Conservation (phyloP, 2,113 vertebrate species). For the Sylvicapra grimmia region DNA sequence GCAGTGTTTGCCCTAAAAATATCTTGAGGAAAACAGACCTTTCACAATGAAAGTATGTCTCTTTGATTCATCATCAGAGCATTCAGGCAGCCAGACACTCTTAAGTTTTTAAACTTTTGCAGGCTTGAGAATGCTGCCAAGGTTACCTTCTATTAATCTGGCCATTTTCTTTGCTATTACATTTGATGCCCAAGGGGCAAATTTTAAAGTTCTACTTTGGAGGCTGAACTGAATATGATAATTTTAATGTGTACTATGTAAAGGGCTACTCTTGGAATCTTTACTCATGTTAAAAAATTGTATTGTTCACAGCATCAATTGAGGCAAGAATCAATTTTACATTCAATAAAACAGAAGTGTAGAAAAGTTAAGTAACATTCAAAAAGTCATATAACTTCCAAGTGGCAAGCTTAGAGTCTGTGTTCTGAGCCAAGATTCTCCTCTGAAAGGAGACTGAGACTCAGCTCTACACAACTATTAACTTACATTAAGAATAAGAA, state of each 20-base stretch:
- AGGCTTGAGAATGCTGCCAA: not conserved
- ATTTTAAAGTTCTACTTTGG: not conserved
- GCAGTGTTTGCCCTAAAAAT: not conserved
- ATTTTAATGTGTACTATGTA: not conserved
- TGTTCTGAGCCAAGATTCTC: not conserved
- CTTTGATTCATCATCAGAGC: not conserved
- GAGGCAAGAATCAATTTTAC: not conserved
- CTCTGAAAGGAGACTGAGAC: not conserved
- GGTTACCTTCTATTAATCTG: not conserved
- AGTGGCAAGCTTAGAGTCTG: not conserved
- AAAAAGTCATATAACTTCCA: not conserved
- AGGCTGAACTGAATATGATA: not conserved
- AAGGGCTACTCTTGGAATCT: not conserved
- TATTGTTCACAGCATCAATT: not conserved
- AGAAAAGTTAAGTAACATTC: not conserved
- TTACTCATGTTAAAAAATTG: not conserved
- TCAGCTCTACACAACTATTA: no score
- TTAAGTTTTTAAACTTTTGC: not conserved
- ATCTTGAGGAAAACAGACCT: not conserved
- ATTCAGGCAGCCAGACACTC: not conserved
- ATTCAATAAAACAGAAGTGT: not conserved
- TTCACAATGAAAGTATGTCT: not conserved
- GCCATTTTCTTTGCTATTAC: not conserved
- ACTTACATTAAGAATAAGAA: not conserved
- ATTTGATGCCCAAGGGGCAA: not conserved